phyloP scores from a whole-genome alignment of 1,140 invertebrate species.

The Pseudomyrmex cubaensis region DNA sequence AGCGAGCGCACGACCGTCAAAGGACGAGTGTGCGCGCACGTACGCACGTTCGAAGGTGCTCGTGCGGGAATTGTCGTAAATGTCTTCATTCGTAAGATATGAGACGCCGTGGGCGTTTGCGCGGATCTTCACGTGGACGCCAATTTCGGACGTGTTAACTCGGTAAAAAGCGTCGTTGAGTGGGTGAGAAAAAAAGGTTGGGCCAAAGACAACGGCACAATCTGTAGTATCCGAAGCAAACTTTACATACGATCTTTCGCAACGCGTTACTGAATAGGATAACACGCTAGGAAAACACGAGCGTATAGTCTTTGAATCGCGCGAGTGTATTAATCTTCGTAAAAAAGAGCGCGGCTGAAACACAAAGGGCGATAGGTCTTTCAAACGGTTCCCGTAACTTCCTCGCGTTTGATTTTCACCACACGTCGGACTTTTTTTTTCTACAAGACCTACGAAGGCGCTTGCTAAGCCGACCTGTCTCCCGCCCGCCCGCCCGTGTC shows the following conservation, averaged over 20 bases:
- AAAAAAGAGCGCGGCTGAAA: slow-evolving; percentile 4
- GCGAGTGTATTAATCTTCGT: not conserved
- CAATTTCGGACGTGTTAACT: slow-evolving; percentile 78
- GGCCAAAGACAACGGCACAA: slow-evolving; percentile 4
- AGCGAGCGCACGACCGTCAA: not conserved
- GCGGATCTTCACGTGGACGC: slow-evolving; percentile 69
- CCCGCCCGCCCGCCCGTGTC: slow-evolving; percentile 13
- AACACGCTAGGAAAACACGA: not conserved
- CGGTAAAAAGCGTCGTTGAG: slow-evolving; percentile 51
- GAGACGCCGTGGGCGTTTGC: slow-evolving; percentile 79
- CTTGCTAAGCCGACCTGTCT: not conserved
- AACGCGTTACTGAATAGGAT: no score
- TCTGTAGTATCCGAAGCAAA: not conserved
- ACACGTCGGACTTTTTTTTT: slow-evolving; percentile 17
- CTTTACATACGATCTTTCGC: not conserved
- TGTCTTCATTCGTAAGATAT: slow-evolving; percentile 84
- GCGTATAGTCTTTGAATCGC: not conserved
- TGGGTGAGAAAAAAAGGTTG: slow-evolving; percentile 38
- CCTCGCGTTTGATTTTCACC: slow-evolving; percentile 20
- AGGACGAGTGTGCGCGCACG: slow-evolving; percentile 69
- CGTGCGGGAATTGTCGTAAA: slow-evolving; percentile 83
- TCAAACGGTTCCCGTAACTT: slow-evolving; percentile 4
- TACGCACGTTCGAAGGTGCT: slow-evolving; percentile 47
- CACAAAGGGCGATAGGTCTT: not conserved
- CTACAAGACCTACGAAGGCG: not conserved